phyloP scores from a whole-genome alignment of 2,113 vertebrate species.

The Sander lucioperca region DNA sequence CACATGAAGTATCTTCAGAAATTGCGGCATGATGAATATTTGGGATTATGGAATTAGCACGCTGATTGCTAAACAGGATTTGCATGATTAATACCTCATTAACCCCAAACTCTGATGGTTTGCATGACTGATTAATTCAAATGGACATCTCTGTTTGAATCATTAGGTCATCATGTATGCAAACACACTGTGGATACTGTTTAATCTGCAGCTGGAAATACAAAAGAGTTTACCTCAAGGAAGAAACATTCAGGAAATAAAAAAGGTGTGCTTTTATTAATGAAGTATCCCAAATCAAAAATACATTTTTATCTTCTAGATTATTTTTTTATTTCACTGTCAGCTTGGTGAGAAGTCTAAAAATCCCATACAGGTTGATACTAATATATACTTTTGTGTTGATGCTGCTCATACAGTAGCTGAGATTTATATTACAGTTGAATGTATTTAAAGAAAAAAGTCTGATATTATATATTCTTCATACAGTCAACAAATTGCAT shows the following conservation, averaged over 20 bases:
- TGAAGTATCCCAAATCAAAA: too few species aligned
- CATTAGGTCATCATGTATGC: slow-evolving; percentile 34
- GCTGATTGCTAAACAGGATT: slow-evolving; percentile 63
- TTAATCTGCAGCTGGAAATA: neutral
- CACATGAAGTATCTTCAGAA: slow-evolving; percentile 52
- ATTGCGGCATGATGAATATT: slow-evolving; percentile 42
- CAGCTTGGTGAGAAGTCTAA: neutral
- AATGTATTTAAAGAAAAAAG: neutral
- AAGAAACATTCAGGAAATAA: neutral
- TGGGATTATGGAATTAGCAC: slow-evolving; percentile 60
- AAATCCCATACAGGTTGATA: neutral
- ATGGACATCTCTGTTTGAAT: slow-evolving; percentile 56
- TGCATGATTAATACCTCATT: slow-evolving; percentile 70
- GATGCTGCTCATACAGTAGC: neutral
- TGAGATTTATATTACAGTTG: too few species aligned
- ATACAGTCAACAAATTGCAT: neutral
- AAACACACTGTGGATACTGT: slow-evolving; percentile 8
- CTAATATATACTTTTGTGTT: neutral
- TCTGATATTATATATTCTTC: neutral
- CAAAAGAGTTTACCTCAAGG: neutral
- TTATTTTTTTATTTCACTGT: too few species aligned
- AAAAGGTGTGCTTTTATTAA: neutral
- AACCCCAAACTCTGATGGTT: slow-evolving; percentile 64
- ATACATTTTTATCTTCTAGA: too few species aligned
- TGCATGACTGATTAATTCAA: slow-evolving; percentile 61